Evolutionary conservation across 2,888 invertebrate genomes (phyloP).

Genomic region (Ctena decussata): DNA sequence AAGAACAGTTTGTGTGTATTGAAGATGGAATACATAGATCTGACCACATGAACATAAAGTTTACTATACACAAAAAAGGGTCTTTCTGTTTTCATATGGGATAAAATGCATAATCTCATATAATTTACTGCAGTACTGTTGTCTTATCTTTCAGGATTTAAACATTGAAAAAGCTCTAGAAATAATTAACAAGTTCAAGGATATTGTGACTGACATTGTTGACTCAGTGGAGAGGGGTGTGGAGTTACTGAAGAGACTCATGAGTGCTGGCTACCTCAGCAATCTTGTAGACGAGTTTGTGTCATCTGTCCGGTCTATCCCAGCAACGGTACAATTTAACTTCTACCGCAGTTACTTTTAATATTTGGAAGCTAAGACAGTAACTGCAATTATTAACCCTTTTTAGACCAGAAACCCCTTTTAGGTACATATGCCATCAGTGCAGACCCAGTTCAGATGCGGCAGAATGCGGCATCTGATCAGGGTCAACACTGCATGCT

Average conservation of each 20-base stretch:
- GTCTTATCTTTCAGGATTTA: slow-evolving; percentile 33
- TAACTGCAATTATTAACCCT: too few relatives aligned
- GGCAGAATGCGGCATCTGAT: too few relatives aligned
- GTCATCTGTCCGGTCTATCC: slow-evolving; percentile 36
- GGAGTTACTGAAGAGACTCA: slow-evolving; percentile 27
- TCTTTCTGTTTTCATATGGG: background rate
- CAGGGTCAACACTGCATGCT: too few relatives aligned
- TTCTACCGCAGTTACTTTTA: too few relatives aligned
- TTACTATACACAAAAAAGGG: background rate
- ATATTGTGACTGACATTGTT: slow-evolving; percentile 37
- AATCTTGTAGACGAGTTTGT: slow-evolving; percentile 43
- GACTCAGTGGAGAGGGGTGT: slow-evolving; percentile 34
- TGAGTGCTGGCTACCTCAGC: slow-evolving; percentile 42
- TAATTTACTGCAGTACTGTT: background rate
- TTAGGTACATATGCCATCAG: too few relatives aligned
- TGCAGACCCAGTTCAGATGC: too few relatives aligned
- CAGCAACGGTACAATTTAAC: slow-evolving; percentile 38
- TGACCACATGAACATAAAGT: too few relatives aligned
- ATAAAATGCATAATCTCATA: background rate
- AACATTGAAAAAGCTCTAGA: slow-evolving; percentile 35
- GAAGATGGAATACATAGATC: too few relatives aligned
- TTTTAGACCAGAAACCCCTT: too few relatives aligned
- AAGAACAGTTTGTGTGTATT: too few relatives aligned
- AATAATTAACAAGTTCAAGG: slow-evolving; percentile 26
- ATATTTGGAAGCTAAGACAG: too few relatives aligned